Base-by-base conservation (phyloP, 2,888 invertebrate species). In the Drosophila falleni region DNA sequence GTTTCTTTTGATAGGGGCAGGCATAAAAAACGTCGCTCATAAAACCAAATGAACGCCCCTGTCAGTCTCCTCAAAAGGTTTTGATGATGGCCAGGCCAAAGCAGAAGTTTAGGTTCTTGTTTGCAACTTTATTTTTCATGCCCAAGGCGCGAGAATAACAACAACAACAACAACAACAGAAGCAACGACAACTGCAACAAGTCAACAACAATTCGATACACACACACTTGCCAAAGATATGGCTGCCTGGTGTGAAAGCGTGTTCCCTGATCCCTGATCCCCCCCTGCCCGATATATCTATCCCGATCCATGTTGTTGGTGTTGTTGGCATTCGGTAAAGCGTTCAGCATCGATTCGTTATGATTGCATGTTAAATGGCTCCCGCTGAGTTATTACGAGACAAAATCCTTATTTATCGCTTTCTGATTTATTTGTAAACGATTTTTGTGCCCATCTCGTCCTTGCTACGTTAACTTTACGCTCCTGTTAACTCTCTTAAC, bases 371-470 rank as follows among this genome's bases (percentile, higher is more conserved):
- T 91, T 91, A 91, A 91, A 90, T 91, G 90, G 90, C 90, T 91
- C 92, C 91, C 90, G 92, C 92, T 92, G 91, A 92, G 91, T 92
- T 92, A 92, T 92, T 92, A 92, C 92, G 92, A 91, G 92, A 92
- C 91, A 92, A 92, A 92, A 92, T 92, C 91, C 91, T 92, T 92
- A 92, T 92, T 92, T 92, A 92, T 92, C 92, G 91, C 91, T 91
- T 91, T 91, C 91, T 91, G 92, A 92, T 92, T 92, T 92, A 92
- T 91, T 91, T 90, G 90, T 90, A 90, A 89, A 89, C 90, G 91
- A 90, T 91, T 89, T 89, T 81, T 79, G 69, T 75, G 73, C 70
- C 69, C 67, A 69, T 53, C 71, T 61, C 64, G 65, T 62, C 74
- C 78, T 73, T 73, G 74, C n/a, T n/a, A n/a, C 72, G 31, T 39